Base-by-base conservation (phyloP, 2,888 invertebrate species). In the Crepidodera aurea region DNA sequence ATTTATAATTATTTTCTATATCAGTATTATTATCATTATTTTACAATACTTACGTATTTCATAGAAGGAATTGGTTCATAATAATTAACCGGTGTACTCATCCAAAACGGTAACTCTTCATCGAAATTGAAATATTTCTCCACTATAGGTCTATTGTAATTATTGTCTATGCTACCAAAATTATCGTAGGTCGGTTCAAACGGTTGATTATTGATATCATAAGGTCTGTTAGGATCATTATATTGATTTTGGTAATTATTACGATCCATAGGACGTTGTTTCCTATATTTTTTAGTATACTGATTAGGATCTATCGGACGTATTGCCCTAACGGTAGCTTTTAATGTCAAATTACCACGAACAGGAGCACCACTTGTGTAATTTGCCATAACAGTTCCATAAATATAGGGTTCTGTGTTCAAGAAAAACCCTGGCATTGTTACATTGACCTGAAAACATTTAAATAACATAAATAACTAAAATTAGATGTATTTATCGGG, bases 341-440 rank as follows among this genome's bases (percentile, higher is more conserved):
- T 89, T 1, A 97, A 83, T 0, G 96, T 95, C 15, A 96, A 85
- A 83, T 96, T 96, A 6, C 96, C 96, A 29, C 84, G 84, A 0
- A 96, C 95, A 0, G 96, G 95, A 19, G 91, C 92, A 1, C 97
- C 97, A 62, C 94, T 95, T 0, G 96, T 96, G 77, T 96, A 96
- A 86, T 98, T 98, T 0, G 97, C 96, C 88, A 93, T 91, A 1
- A 98, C 87, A 0, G 89, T 87, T 0, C 97, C 98, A 75, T 90
- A 86, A 75, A 98, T 89, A 75, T 84, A 94, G 7, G 85, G 87
- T 73, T 95, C 94, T 16, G 91, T 91, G 74, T 92, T 92, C 79
- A 96, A 92, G 83, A 97, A 93, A 80, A 95, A 96, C 0, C 96
- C 92, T 0, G 96, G 94, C 91, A 96, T 95, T 0, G 95, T 96